Conservation (phyloP, 2,113 vertebrate genomes). For the Desmodus rotundus region DNA sequence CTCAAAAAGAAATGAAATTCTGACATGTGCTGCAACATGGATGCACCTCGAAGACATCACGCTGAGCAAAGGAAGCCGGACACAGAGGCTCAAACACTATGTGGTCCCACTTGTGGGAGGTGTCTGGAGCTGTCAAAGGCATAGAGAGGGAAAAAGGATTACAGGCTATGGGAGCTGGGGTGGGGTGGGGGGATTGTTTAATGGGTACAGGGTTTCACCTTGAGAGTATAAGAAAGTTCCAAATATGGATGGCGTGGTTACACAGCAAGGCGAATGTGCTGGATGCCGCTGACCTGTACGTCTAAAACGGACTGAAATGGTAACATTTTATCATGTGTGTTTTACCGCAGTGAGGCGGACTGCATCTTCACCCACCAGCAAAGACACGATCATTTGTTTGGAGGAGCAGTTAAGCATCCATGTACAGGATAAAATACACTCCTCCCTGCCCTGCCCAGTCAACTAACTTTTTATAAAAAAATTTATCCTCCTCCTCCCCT, state of each 20-base stretch:
- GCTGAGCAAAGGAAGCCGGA: not conserved
- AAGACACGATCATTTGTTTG: not conserved
- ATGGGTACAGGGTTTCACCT: too few relatives aligned
- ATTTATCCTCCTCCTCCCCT: too few relatives aligned
- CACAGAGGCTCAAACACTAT: not conserved
- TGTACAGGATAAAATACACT: not conserved
- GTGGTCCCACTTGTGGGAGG: not conserved
- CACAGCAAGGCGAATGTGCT: not conserved
- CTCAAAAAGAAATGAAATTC: not conserved
- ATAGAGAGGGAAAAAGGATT: too few relatives aligned
- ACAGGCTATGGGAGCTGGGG: too few relatives aligned
- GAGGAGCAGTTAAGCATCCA: not conserved
- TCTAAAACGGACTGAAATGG: not conserved
- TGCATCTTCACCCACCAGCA: not conserved
- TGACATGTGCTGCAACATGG: not conserved
- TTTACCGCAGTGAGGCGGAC: not conserved
- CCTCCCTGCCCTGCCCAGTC: not conserved
- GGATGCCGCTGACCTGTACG: not conserved
- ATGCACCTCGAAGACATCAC: not conserved
- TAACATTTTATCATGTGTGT: not conserved
- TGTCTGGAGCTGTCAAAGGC: not conserved
- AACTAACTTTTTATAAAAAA: not conserved
- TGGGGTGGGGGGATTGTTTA: too few relatives aligned
- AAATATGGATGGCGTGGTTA: too few relatives aligned
- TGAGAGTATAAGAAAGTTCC: too few relatives aligned